A percentile compares a stretch with the other conserved stretches of the same genome.
phyloP scores from a whole-genome alignment of 1,140 invertebrate genomes.

The Megalopta genalis region DNA sequence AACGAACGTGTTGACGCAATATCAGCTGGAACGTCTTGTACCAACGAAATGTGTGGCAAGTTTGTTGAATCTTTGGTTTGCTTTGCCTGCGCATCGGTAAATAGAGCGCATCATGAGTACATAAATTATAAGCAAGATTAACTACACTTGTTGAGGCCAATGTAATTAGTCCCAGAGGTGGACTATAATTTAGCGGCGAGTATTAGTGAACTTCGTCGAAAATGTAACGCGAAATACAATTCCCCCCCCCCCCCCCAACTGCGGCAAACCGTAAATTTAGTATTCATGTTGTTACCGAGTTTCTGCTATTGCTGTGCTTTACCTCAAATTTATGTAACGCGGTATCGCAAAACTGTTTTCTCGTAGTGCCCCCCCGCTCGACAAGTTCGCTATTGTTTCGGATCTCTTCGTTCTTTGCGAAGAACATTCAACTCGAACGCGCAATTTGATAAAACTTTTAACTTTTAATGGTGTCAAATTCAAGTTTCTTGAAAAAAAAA shows the following conservation, averaged over 20 bases:
- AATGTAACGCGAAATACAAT: constrained; percentile 33
- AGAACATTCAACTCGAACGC: too few species aligned
- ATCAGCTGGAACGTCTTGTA: too few species aligned
- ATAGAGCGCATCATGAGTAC: background rate
- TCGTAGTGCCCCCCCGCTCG: too few species aligned
- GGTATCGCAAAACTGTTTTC: constrained; percentile 23
- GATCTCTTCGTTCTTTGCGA: too few species aligned
- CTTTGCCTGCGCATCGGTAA: background rate
- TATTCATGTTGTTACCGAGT: constrained; percentile 36
- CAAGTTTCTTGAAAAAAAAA: constrained; percentile 5
- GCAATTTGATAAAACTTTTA: too few species aligned
- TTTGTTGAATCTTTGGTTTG: background rate
- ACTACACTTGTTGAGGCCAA: constrained; percentile 4
- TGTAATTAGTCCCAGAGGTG: constrained; percentile 27
- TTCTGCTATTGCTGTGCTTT: constrained; percentile 30
- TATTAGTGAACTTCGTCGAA: constrained; percentile 39
- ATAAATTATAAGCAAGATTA: constrained; percentile 2
- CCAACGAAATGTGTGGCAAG: too few species aligned
- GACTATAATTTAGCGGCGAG: constrained; percentile 1
- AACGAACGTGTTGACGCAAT: too few species aligned
- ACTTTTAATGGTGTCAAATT: background rate
- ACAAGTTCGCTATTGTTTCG: too few species aligned
- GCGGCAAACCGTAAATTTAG: constrained; percentile 36
- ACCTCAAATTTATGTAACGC: constrained; percentile 45
- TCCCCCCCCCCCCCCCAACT: constrained; percentile 12